Conservation (phyloP, 1,140 invertebrate genomes). For the Drosophila parabipectinata region DNA sequence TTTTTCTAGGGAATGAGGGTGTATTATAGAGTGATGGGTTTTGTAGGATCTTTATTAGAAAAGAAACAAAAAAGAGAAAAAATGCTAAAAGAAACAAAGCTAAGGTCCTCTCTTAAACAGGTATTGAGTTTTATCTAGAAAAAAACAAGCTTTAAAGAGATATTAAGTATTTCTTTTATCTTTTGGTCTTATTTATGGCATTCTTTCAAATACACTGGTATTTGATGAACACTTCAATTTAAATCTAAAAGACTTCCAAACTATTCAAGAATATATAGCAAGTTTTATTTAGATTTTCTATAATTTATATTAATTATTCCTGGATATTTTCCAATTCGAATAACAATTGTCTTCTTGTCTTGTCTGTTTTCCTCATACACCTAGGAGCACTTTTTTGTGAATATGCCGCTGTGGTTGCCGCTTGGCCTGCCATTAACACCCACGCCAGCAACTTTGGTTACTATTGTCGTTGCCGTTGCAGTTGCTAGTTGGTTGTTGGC, state of each 20-base stretch:
- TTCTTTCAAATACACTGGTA: too few species aligned
- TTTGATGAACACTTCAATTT: too few species aligned
- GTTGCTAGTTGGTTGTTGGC: conserved; percentile 36
- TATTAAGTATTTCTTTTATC: too few species aligned
- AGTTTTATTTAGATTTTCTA: not conserved
- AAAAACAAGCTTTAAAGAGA: too few species aligned
- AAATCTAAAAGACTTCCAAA: too few species aligned
- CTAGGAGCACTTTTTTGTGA: conserved; percentile 57
- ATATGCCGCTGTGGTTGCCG: conserved; percentile 39
- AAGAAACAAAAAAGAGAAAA: too few species aligned
- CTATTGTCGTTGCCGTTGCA: conserved; percentile 6
- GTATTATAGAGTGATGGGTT: not conserved
- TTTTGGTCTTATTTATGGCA: too few species aligned
- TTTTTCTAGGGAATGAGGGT: not conserved
- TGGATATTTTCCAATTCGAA: conserved; percentile 29
- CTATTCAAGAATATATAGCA: too few species aligned
- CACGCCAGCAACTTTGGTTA: conserved; percentile 55
- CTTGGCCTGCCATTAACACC: conserved; percentile 80
- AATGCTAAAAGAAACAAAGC: too few species aligned
- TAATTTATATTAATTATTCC: not conserved
- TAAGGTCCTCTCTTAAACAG: too few species aligned
- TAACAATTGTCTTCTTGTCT: not conserved
- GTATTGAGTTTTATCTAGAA: too few species aligned
- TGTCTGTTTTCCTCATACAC: conserved; percentile 35
- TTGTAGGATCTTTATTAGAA: too few species aligned